Evolutionary conservation across 2,113 vertebrate species (phyloP), one percentile per base, ranked within the genome.

Genomic region (Vanacampus margaritifer): DNA sequence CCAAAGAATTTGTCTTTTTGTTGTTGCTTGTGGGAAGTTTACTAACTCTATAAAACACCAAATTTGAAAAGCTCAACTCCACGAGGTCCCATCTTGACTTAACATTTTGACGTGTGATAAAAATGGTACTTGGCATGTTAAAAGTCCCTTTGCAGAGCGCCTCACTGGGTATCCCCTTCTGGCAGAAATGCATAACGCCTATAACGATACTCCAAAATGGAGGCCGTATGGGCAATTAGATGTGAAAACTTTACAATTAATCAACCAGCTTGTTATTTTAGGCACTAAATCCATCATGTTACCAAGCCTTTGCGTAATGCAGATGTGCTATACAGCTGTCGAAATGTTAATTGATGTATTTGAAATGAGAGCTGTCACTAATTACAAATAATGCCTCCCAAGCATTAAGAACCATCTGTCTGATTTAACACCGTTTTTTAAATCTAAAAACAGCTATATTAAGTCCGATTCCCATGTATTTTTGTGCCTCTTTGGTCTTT

Each of bases 401-500:
- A 50, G 48, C 19, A 50, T n/a, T n/a, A 50, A n/a, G 21, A 50
- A n/a, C 48, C 48, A n/a, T 50, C 48, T 26, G 51, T 26, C 51
- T 24, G 51, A 6, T 26, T 54, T 26, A 3, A 3, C n/a, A 53
- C n/a, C n/a, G 11, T 53, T 24, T 26, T 54, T 54, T 12, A 54
- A 54, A 54, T 54, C 46, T 26, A 64, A 71, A 13, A 14, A 13
- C 23, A 69, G 62, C 21, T 46, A 14, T 64, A 56, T 1, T 56
- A 3, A 26, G 5, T 59, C 59, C 69, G 1, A 17, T 46, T 46
- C 43, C 16, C 0, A 4, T 16, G 53, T 39, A 14, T 39, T 39
- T 61, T 23, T 39, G 1, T 24, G 3, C 5, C n/a, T 39, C 23
- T 23, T 11, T 51, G 48, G 48, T n/a, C 48, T 71, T 57, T 68